These are phyloP conservation scores for Pristiophorus japonicus DNA, from an alignment of 2,113 vertebrate genomes.

Conservation along the genomic window DNA sequence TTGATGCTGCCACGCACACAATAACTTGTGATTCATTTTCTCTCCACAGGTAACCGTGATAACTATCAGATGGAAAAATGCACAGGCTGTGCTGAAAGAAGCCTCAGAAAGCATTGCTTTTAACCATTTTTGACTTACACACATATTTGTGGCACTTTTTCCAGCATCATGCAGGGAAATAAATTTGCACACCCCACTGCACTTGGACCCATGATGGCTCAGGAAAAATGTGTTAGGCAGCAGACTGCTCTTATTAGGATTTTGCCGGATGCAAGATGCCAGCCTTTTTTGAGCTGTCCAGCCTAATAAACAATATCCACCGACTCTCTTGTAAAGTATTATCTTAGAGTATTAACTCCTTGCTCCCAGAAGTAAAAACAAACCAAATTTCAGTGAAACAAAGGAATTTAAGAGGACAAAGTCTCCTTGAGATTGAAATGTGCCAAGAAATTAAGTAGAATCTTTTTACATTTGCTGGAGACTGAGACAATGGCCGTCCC, in stretches of 20 bases:
- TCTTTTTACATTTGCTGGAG: not conserved
- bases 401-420: not conserved
- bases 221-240: not conserved
- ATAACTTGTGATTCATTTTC: not conserved
- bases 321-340: not conserved
- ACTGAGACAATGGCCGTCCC: not conserved
- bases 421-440: not conserved
- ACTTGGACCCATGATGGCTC: not conserved
- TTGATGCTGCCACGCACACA: slow-evolving; percentile 1
- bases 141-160: not conserved
- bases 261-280: not conserved
- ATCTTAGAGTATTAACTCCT: not conserved
- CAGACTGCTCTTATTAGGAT: not conserved
- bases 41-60: not conserved
- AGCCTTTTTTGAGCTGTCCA: not conserved
- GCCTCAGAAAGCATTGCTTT: not conserved
- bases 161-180: not conserved
- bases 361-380: not conserved
- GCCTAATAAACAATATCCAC: not conserved
- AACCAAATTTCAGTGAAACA: not conserved
- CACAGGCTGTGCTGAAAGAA: not conserved
- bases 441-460: not conserved
- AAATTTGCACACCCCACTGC: not conserved
- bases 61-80: not conserved
- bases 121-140: not conserved